Evolutionary conservation across 1,140 invertebrate species (phyloP), one percentile per base, ranked within the genome.

Genomic region (Frieseomelitta varia): DNA sequence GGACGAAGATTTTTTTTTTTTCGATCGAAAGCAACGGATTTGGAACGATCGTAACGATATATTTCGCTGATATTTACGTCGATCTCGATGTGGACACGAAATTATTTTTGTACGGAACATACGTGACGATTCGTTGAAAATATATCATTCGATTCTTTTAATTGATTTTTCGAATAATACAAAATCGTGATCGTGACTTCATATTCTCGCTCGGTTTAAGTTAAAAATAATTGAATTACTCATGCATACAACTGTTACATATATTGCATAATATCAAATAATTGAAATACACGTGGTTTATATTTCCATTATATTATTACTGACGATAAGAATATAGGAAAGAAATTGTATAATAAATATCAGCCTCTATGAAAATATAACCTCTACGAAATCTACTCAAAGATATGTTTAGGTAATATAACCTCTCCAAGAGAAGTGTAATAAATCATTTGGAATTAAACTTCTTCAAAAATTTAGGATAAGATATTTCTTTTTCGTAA

Each of bases 191-290:
- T 51, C 51, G 30, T 19, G n/a, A 63, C 24, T 71, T 27, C 15
- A 24, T 15, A 72, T 56, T 69, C 55, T 11, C 21, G 3, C 11
- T 63, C 47, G 19, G 71, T 61, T 79, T 79, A 53, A 77, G 67
- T 84, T 84, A 84, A 71, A 79, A 84, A 84, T 84, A 84, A 79
- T 72, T 72, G 75, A 84, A 63, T 79, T 72, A 84, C 81, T 84
- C 75, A 79, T 84, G 65, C 55, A 69, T 34, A 24, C 47, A 27
- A 79, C 39, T 58, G 17, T 30, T 84, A 79, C 61, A 78, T 30
- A 79, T 71, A 84, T 84, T 84, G 81, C 75, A 71, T 79, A 84
- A 84, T 71, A 79, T 84, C 39, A 84, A 84, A 84, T 47, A 71
- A 68, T 71, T 71, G 79, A 79, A 72, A 61, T 34, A 17, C 76